Conservation (phyloP, 37 sponge, comb jelly and placozoan species). For the Cliona cf. orientalis region DNA sequence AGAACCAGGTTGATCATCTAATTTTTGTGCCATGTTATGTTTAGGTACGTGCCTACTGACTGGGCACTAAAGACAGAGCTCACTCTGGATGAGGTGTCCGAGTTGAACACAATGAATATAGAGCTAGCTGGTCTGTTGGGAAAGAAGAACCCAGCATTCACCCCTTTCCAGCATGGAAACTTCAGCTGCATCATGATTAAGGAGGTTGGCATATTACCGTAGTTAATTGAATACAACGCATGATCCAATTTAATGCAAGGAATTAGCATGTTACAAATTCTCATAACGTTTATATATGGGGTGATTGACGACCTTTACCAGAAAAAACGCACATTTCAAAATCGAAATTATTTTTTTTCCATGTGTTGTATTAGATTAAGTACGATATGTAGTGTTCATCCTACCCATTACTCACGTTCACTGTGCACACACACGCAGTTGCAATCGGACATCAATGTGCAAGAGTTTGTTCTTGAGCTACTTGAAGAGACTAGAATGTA, state of each 20-base stretch:
- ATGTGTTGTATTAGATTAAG: no score
- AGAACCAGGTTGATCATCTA: no score
- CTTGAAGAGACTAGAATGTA: slow-evolving; percentile 40
- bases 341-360: no score
- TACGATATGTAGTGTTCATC: no score
- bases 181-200: slow-evolving; percentile 81
- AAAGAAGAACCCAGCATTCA: slow-evolving; percentile 42
- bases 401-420: no score
- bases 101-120: slow-evolving; percentile 69
- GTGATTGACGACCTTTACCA: no score
- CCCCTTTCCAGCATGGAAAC: slow-evolving; percentile 87
- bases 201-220: no score
- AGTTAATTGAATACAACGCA: no score
- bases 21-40: slow-evolving; percentile 3
- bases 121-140: slow-evolving; percentile 53
- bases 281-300: no score
- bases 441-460: slow-evolving; percentile 31
- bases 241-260: no score
- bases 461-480: slow-evolving; percentile 41
- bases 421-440: slow-evolving; percentile 40
- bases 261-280: no score
- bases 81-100: slow-evolving; percentile 75
- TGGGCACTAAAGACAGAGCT: slow-evolving; percentile 69
- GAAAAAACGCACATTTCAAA: no score
- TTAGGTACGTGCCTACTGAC: slow-evolving; percentile 72